phyloP scores from a whole-genome alignment of 2,888 invertebrate genomes.

The Callyntrura sp. region DNA sequence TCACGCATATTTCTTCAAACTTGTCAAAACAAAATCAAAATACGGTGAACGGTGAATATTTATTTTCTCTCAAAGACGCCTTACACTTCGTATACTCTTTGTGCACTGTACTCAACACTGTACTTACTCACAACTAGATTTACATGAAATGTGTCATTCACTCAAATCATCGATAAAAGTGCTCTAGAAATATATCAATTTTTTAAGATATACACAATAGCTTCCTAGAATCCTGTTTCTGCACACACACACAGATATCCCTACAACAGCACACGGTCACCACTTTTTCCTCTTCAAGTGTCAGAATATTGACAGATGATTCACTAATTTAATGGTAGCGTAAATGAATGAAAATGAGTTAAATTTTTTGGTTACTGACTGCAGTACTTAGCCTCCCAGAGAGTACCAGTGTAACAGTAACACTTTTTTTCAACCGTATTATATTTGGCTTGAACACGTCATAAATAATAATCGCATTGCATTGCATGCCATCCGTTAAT shows the following conservation, averaged over 20 bases:
- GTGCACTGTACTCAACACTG: background rate
- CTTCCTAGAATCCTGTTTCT: constrained; percentile 49
- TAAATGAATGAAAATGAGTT: constrained; percentile 37
- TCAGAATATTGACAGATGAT: constrained; percentile 19
- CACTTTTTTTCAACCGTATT: background rate
- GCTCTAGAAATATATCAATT: constrained; percentile 17
- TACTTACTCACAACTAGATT: background rate
- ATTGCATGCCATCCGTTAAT: constrained; percentile 50
- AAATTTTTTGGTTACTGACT: constrained; percentile 15
- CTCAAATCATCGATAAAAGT: constrained; percentile 31
- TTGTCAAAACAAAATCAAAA: background rate
- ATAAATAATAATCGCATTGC: constrained; percentile 8
- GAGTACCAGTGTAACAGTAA: background rate
- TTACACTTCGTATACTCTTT: background rate
- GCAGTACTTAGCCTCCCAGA: background rate
- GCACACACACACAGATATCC: background rate
- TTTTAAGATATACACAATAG: background rate
- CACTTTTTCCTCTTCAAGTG: too few relatives aligned
- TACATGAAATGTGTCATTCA: constrained; percentile 53
- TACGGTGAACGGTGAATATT: background rate
- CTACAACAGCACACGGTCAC: too few relatives aligned
- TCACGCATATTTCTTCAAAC: background rate
- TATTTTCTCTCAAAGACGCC: background rate
- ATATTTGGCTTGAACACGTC: constrained; percentile 17
- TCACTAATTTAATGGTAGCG: constrained; percentile 10